These are phyloP conservation scores for Dryas iulia DNA, from an alignment of 1,140 invertebrate genomes.

Conservation along the genomic window DNA sequence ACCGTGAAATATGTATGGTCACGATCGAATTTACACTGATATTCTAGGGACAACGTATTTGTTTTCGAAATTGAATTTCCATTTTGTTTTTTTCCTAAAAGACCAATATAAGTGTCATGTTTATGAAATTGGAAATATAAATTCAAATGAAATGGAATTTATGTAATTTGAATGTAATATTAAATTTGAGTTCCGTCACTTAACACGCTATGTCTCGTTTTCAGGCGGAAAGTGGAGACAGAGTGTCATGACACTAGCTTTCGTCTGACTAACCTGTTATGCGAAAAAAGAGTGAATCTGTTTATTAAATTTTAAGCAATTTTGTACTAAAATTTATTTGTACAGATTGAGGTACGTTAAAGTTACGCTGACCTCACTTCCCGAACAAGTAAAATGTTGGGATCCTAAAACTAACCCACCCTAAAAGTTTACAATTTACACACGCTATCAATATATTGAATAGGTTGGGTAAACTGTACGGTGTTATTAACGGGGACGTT, in stretches of 20 bases:
- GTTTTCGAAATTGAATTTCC: neutral
- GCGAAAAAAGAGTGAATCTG: no score
- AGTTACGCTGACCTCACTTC: neutral
- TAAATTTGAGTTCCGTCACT: no score
- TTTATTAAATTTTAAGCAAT: neutral
- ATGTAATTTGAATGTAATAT: no score
- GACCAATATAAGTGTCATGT: neutral
- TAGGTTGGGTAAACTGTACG: neutral
- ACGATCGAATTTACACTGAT: neutral
- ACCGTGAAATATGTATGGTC: constrained; percentile 9
- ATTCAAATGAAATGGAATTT: no score
- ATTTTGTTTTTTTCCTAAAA: neutral
- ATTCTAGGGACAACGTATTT: neutral
- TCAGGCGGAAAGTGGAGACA: no score
- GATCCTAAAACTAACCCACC: constrained; percentile 4
- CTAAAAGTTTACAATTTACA: constrained; percentile 11
- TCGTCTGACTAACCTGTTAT: no score
- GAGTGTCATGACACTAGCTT: no score
- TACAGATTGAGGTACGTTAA: neutral
- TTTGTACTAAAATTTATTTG: neutral
- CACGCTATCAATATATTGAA: neutral
- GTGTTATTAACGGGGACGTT: no score
- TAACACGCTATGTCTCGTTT: no score
- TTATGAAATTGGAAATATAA: neutral
- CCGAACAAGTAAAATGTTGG: neutral